Evolutionary conservation across 2,888 invertebrate genomes (phyloP).

Genomic region (Napeogenes sylphis): DNA sequence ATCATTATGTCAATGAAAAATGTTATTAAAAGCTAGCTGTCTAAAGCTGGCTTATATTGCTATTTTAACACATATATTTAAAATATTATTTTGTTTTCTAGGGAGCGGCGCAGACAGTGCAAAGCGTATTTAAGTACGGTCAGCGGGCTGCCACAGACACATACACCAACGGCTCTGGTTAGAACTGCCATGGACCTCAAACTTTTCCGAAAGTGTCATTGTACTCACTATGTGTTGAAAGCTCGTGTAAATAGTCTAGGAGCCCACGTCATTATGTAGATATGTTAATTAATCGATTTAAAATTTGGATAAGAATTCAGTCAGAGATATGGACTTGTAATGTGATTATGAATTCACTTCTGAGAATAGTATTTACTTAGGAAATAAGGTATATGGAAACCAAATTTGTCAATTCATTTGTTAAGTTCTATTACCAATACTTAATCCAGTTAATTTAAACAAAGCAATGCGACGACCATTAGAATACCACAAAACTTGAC

Average conservation of each 20-base stretch:
- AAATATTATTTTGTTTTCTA: constrained; percentile 54
- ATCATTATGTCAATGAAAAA: background rate
- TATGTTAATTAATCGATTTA: constrained; percentile 1
- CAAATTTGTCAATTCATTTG: background rate
- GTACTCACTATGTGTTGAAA: constrained; percentile 73
- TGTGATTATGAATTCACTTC: no score
- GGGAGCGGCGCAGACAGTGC: constrained; percentile 85
- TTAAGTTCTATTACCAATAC: no score
- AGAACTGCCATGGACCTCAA: constrained; percentile 56
- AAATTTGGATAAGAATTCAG: background rate
- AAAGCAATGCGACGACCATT: no score
- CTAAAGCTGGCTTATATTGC: no score
- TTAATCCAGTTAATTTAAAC: no score
- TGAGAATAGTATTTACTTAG: background rate
- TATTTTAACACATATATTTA: no score
- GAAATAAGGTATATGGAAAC: constrained; percentile 1
- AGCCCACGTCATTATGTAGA: constrained; percentile 21
- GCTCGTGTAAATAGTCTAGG: constrained; percentile 55
- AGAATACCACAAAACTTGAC: no score
- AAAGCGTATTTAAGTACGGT: constrained; percentile 79
- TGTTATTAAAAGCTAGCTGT: constrained; percentile 6
- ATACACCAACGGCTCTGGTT: constrained; percentile 68
- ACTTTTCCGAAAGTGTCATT: constrained; percentile 73
- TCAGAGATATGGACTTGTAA: constrained; percentile 5
- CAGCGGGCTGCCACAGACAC: constrained; percentile 72